Evolutionary conservation across 64 coral and sea anemone genomes (phyloP).

Genomic region (Montipora foliosa): DNA sequence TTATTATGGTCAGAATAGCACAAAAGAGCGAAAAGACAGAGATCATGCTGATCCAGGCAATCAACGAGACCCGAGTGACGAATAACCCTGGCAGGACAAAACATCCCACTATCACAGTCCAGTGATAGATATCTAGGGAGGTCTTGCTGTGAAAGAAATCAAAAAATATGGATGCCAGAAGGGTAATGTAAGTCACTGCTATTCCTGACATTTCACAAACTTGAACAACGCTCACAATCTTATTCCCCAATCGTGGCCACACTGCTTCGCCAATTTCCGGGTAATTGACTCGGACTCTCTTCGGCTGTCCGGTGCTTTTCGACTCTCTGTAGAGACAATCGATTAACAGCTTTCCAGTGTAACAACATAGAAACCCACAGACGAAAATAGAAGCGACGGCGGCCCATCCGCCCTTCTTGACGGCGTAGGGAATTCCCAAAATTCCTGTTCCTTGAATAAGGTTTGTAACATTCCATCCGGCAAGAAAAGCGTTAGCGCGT

Average conservation of each 20-base stretch:
- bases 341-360: conserved; percentile 81
- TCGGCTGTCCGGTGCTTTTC: conserved; percentile 76
- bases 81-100: conserved; percentile 80
- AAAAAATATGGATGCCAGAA: conserved; percentile 71
- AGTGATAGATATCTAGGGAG: conserved; percentile 71
- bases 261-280: conserved; percentile 86
- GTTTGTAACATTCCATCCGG: conserved; percentile 91
- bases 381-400: conserved; percentile 60
- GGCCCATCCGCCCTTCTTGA: conserved; percentile 83
- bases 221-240: conserved; percentile 81
- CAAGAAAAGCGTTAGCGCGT: conserved; percentile 72
- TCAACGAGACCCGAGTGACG: conserved; percentile 86
- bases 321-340: conserved; percentile 84
- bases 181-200: conserved; percentile 81
- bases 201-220: conserved; percentile 92
- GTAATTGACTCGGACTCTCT: conserved; percentile 79
- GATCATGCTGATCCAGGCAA: conserved; percentile 92
- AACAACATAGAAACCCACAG: conserved; percentile 80
- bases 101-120: conserved; percentile 77
- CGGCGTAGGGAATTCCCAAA: conserved; percentile 84
- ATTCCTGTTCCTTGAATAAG: conserved; percentile 91
- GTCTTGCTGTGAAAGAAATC: conserved; percentile 69
- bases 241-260: conserved; percentile 89
- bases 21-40: conserved; percentile 81
- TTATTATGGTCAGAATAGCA: conserved; percentile 70